phyloP scores from a whole-genome alignment of 2,888 invertebrate species.

The Eupithecia abbreviata region DNA sequence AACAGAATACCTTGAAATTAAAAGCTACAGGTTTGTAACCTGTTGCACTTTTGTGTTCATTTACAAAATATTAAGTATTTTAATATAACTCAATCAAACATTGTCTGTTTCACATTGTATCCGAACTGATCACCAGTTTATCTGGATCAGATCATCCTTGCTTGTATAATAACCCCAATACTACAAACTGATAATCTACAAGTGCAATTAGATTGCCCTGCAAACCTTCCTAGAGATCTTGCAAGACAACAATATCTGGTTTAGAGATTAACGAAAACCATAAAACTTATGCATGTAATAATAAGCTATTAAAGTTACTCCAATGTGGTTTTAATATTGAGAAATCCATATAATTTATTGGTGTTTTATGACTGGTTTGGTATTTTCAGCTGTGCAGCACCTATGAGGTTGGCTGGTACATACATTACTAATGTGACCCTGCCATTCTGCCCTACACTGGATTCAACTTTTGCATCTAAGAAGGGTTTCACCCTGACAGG shows the following conservation, averaged over 20 bases:
- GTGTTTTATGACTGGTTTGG: conserved; percentile 30
- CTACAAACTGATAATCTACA: not conserved
- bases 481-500: conserved; percentile 62
- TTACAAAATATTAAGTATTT: not conserved
- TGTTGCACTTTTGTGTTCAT: conserved; percentile 17
- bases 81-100: not conserved
- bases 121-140: not conserved
- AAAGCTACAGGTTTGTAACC: conserved; percentile 20
- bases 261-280: conserved; percentile 22
- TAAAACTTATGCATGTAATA: conserved; percentile 26
- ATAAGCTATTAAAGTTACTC: conserved; percentile 29
- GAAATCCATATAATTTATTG: conserved; percentile 29
- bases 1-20: not conserved
- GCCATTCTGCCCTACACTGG: conserved; percentile 72
- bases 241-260: conserved; percentile 16
- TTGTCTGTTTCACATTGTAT: not conserved
- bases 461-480: conserved; percentile 61
- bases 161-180: not conserved
- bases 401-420: conserved; percentile 71
- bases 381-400: conserved; percentile 76
- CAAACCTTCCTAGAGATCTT: conserved; percentile 9
- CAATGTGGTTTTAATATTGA: conserved; percentile 24
- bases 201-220: not conserved
- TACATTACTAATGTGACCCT: conserved; percentile 73
- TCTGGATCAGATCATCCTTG: not conserved